Evolutionary conservation across 2,888 invertebrate species (phyloP).

Genomic region (Caradrina clavipalpis): DNA sequence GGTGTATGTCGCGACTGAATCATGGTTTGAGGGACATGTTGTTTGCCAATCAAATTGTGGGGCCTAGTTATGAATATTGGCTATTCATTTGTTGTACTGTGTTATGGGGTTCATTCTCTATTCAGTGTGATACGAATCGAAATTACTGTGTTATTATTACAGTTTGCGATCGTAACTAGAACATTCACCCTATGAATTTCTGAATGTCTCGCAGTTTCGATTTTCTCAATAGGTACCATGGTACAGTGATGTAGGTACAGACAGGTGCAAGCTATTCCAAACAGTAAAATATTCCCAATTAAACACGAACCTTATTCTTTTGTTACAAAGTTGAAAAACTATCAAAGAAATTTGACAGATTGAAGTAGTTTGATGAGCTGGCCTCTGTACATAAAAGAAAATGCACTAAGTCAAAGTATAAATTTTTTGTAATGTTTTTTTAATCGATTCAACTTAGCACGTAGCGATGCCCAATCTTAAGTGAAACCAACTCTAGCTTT

Average conservation of each 20-base stretch:
- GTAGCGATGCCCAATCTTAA: background rate
- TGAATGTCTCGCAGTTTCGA: background rate
- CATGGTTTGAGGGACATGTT: conserved; percentile 47
- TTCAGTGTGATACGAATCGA: conserved; percentile 24
- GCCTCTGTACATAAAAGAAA: no score
- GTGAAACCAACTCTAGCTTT: background rate
- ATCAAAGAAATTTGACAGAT: no score
- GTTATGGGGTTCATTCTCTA: conserved; percentile 13
- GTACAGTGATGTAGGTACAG: no score
- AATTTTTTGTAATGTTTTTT: background rate
- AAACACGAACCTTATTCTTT: no score
- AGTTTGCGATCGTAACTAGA: background rate
- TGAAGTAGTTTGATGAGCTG: no score
- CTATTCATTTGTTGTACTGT: conserved; percentile 39
- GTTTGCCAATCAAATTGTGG: conserved; percentile 57
- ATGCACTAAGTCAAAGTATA: no score
- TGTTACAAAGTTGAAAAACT: no score
- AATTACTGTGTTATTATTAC: conserved; percentile 8
- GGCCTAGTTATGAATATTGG: conserved; percentile 52
- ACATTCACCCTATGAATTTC: background rate
- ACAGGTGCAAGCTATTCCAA: no score
- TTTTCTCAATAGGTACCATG: no score
- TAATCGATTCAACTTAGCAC: background rate
- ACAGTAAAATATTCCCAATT: no score
- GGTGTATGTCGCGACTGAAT: conserved; percentile 49